Evolutionary conservation across 2,113 vertebrate genomes (phyloP), one percentile per base, ranked within the genome.

Genomic region (Diphyllodes magnificus): DNA sequence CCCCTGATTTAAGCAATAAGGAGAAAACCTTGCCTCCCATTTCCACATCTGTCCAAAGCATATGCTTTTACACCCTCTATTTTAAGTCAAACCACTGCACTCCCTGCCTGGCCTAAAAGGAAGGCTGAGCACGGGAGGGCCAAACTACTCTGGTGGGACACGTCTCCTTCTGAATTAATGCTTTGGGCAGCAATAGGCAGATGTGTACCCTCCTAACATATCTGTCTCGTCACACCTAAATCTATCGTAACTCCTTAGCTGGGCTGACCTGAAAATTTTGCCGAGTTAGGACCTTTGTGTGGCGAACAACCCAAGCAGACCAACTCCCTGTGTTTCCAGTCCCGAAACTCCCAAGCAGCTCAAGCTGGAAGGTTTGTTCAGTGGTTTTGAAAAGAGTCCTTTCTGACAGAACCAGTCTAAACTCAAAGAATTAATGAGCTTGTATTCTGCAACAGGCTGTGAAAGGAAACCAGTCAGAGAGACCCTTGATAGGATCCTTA

Each of bases 361-460:
- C 6, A 3, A 76, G 45, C 2, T 54, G 35, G 45, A 66, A 82
- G 50, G 70, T 85, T 92, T 1, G 0, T 61, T 90, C 42, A 24
- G 33, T 0, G 2, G 42, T 86, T 86, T 82, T 88, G 45, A 57
- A 63, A 68, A 30, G 24, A 64, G 4, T 23, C 5, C 54, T 76
- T 88, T 86, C 57, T 87, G 69, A 54, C 37, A 91, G 77, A 85
- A 68, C 30, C 25, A 51, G 47, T 44, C 50, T 51, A 59, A 92
- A 81, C 17, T 68, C 49, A 24, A 42, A 54, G 45, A 89, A 93
- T 87, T 92, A 91, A 93, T 91, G 86, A 92, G 56, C 31, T 61
- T 39, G 18, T 79, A 60, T 87, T 82, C 57, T 76, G 39, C 59
- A 89, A 61, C 0, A 23, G 65, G 25, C 66, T 76, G 53, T 49